Base-by-base conservation (phyloP, 2,797 vertebrate genomes). In the Cryptoblepharus egeriae region DNA sequence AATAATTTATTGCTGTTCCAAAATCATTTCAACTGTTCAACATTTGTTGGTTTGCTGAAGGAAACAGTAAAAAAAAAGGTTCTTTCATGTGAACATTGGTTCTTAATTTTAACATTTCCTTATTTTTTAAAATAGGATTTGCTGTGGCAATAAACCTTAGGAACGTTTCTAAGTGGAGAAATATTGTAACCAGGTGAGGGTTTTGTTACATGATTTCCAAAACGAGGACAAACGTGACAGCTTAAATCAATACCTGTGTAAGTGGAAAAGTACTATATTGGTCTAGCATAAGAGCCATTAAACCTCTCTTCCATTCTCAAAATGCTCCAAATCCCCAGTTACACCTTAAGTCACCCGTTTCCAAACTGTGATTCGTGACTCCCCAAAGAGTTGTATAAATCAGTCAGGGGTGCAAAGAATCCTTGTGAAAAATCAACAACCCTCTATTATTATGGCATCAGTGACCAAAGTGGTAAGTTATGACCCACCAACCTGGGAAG, bases 91-190 rank as follows among this genome's bases (percentile, higher is more conserved):
- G 91, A 94, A 93, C 93, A 93, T 93, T 94, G 92, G 93, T 88
- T 94, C 93, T 93, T 94, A 94, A 94, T 94, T 94, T 94, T 92
- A 94, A 94, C 93, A 92, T 94, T 93, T 93, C 93, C 93, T 94
- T 91, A 90, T 93, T 94, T 92, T 74, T 73, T 32, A 49, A 20
- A 90, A 87, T 81, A 72, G 85, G 88, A 92, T 93, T 93, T 93
- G 91, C 92, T 93, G 91, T 91, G 89, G 90, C 90, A 92, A 81
- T 93, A 92, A 91, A 90, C 86, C 86, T 88, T 81, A 89, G 88
- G 87, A 90, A 91, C 72, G 61, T 87, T 93, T 84, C 79, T 93
- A 92, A 94, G 87, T 89, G 82, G 88, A 90, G 86, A 92, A 91
- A 90, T 92, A 91, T 92, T 94, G 86, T 79, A 89, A 91, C 83